Evolutionary conservation across 2,888 invertebrate species (phyloP), one percentile per base, ranked within the genome.

Genomic region (Anthophora plumipes): DNA sequence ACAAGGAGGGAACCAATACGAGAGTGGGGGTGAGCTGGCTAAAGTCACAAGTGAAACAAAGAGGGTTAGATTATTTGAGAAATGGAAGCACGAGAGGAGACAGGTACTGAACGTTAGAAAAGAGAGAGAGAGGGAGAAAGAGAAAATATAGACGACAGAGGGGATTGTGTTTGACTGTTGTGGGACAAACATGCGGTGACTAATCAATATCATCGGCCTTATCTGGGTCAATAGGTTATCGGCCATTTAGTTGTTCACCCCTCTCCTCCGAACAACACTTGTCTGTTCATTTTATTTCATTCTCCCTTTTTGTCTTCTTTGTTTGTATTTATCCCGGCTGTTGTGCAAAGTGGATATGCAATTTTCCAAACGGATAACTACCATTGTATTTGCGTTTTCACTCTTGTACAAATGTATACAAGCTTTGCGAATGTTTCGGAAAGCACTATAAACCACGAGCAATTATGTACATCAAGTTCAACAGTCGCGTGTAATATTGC

Each of bases 191-290:
- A 82, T 67, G 71, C 70, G 66, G 69, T 63, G 72, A 72, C 72
- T 82, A 82, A 87, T 87, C 87, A 73, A 87, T 87, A 87, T 82
- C 83, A 80, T 78, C 77, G 60, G 60, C 31, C 50, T 55, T 84
- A 87, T 87, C 77, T 80, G 70, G 87, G 87, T 84, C 87, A 87
- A 84, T 76, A 77, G 84, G 83, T 87, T 85, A 77, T 85, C 69
- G 76, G 54, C 57, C 72, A 79, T 68, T 76, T 61, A 57, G 39
- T 77, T 57, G 41, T n/a, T n/a, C n/a, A n/a, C n/a, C n/a, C n/a
- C 17, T 39, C 25, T 52, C 60, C 52, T 67, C 43, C 50, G n/a
- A 52, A 71, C 41, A 41, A 25, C 20, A 64, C 22, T 73, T 73
- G 37, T 57, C 57, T 63, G 50, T 37, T 59, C 61, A 77, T 31